Evolutionary conservation across 2,113 vertebrate species (phyloP).

Genomic region (Chaetops frenatus): DNA sequence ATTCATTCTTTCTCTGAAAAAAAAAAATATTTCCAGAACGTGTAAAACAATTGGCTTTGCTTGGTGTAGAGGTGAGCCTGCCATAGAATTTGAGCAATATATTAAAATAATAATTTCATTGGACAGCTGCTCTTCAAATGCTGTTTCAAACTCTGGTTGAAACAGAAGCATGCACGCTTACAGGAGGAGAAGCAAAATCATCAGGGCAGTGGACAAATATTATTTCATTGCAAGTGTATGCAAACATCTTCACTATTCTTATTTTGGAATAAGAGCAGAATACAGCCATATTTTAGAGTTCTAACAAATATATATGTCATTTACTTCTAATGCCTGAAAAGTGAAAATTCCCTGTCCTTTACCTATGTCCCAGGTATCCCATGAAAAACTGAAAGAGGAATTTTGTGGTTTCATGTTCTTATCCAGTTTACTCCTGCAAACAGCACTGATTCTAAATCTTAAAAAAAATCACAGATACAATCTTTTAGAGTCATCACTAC

Average conservation of each 20-base stretch:
- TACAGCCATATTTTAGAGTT: neutral
- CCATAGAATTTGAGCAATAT: conserved; percentile 83
- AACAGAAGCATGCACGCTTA: conserved; percentile 90
- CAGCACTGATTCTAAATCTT: neutral
- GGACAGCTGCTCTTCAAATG: neutral
- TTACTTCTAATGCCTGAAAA: neutral
- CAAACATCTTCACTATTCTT: neutral
- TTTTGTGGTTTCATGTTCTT: neutral
- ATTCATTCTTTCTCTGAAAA: conserved; percentile 58
- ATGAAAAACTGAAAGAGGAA: neutral
- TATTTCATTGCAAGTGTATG: neutral
- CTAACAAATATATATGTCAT: neutral
- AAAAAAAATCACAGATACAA: neutral
- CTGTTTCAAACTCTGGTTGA: conserved; percentile 74
- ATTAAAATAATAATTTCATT: conserved; percentile 76
- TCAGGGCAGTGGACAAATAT: neutral
- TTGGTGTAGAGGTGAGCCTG: conserved; percentile 59
- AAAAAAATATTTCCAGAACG: conserved; percentile 54
- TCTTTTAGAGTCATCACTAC: neutral
- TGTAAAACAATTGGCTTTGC: conserved; percentile 74
- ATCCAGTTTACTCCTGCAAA: neutral
- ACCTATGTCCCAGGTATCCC: neutral
- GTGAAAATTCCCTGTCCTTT: neutral
- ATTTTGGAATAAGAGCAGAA: neutral
- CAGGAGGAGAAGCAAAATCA: neutral